Evolutionary conservation across 2,888 invertebrate species (phyloP).

Genomic region (Argyresthia albistria): DNA sequence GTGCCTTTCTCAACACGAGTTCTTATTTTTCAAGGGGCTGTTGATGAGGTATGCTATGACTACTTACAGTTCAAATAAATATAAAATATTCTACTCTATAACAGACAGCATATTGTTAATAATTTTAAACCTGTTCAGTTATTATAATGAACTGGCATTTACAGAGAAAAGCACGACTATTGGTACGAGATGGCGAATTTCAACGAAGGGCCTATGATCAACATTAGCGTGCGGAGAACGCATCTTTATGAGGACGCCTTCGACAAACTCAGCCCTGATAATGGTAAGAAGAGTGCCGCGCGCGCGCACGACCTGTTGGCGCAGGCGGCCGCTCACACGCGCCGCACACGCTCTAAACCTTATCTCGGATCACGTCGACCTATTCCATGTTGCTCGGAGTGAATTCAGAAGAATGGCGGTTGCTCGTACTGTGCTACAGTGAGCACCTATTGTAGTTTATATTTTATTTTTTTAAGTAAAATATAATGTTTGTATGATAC

Average conservation of each 20-base stretch:
- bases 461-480: no score
- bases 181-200: slow-evolving; percentile 84
- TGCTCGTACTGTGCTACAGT: no score
- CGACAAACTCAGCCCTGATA: slow-evolving; percentile 91
- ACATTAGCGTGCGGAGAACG: slow-evolving; percentile 85
- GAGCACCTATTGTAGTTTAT: no score
- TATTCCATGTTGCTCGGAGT: no score
- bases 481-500: no score
- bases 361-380: no score
- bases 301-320: no score
- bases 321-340: no score
- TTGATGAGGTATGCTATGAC: slow-evolving; percentile 41
- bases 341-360: no score
- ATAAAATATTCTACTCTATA: background rate
- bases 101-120: background rate
- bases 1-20: slow-evolving; percentile 94
- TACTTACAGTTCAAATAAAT: background rate
- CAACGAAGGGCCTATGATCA: slow-evolving; percentile 81
- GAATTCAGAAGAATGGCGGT: no score
- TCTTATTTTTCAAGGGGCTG: slow-evolving; percentile 84
- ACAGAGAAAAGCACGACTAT: slow-evolving; percentile 77
- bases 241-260: slow-evolving; percentile 99
- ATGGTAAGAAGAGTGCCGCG: slow-evolving; percentile 81
- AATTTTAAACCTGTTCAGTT: background rate
- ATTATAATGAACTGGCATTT: slow-evolving; percentile 5